Evolutionary conservation across 2,888 invertebrate genomes (phyloP).

Genomic region (Epistrophe eligans): DNA sequence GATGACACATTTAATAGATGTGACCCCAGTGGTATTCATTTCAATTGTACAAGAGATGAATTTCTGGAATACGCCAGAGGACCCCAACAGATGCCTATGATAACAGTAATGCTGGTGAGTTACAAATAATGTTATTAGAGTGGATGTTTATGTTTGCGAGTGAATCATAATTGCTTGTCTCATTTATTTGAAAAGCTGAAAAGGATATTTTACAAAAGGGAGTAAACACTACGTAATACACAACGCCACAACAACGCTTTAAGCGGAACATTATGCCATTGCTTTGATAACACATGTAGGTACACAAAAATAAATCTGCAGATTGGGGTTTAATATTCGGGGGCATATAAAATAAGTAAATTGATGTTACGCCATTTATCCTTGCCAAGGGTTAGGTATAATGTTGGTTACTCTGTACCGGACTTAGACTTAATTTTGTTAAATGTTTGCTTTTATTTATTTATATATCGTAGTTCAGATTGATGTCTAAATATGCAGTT

Average conservation of each 20-base stretch:
- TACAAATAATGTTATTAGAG: not conserved
- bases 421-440: not conserved
- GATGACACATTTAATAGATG: constrained; percentile 83
- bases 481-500: not conserved
- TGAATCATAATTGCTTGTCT: not conserved
- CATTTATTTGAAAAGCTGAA: not conserved
- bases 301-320: not conserved
- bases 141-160: not conserved
- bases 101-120: constrained; percentile 84
- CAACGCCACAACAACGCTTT: not conserved
- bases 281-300: not conserved
- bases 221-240: not conserved
- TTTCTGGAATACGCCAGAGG: constrained; percentile 87
- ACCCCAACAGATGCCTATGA: constrained; percentile 86
- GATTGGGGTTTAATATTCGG: not conserved
- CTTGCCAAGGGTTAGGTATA: not conserved
- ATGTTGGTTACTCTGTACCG: not conserved
- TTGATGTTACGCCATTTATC: constrained; percentile 23
- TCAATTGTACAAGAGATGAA: constrained; percentile 87
- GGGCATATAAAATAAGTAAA: not conserved
- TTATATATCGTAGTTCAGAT: not conserved
- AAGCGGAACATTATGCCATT: not conserved
- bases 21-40: constrained; percentile 79
- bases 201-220: too few relatives aligned
- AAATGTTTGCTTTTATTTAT: not conserved